phyloP scores from a whole-genome alignment of 2,113 vertebrate species.

The Numida meleagris region DNA sequence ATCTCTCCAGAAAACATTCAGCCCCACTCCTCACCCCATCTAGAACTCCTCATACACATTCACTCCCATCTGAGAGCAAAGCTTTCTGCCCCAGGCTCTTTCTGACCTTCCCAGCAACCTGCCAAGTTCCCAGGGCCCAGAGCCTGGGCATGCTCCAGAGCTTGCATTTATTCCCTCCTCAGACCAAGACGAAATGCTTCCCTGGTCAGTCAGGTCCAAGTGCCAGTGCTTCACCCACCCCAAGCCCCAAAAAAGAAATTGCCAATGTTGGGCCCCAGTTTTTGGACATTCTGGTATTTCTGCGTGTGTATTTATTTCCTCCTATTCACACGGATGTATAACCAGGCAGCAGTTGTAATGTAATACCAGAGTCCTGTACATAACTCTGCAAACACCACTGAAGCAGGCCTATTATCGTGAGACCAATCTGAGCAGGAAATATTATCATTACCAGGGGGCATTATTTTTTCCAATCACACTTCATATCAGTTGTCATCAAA shows the following conservation, averaged over 20 bases:
- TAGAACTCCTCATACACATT: constrained; percentile 32
- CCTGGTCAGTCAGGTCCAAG: rapidly evolving
- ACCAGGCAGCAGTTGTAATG: constrained; percentile 66
- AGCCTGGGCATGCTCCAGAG: neutral
- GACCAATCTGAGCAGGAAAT: constrained; percentile 72
- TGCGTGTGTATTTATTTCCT: constrained; percentile 17
- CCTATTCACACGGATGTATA: constrained; percentile 54
- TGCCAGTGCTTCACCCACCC: rapidly evolving
- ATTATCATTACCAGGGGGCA: constrained; percentile 72
- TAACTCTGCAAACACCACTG: constrained; percentile 60
- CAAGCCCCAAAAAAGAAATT: neutral
- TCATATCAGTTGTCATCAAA: constrained; percentile 74
- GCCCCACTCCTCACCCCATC: neutral
- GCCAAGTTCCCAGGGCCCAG: neutral
- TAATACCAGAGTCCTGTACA: constrained; percentile 62
- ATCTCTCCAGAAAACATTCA: neutral
- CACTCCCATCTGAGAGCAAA: constrained; percentile 24
- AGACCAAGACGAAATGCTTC: neutral
- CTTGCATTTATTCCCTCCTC: neutral
- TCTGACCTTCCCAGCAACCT: constrained; percentile 4
- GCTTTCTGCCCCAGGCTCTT: constrained; percentile 43
- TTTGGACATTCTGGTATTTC: constrained; percentile 12
- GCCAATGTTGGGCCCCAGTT: neutral
- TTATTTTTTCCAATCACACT: constrained; percentile 73
- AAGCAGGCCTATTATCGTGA: constrained; percentile 67